Base-by-base conservation (phyloP, 2,888 invertebrate genomes). In the Zaprionus lineosus region DNA sequence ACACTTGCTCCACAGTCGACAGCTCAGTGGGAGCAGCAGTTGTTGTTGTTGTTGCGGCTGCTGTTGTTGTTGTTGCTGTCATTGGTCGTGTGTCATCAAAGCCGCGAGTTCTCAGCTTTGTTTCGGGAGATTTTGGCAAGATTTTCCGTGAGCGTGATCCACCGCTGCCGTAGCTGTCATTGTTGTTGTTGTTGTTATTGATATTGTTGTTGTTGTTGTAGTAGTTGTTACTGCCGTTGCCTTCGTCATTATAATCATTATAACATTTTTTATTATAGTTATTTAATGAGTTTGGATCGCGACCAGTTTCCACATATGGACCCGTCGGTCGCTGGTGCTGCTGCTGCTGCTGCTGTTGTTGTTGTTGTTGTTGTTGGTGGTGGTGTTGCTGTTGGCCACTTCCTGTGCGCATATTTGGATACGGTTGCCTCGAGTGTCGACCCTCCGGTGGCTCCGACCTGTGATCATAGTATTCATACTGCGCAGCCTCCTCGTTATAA, bases 361-460 rank as follows among this genome's bases (percentile, higher is more conserved):
- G n/a, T n/a, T n/a, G n/a, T n/a, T 41, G 69, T 26, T 57, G 65
- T 1, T 43, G 51, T 9, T 52, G 53, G 9, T 36, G 62, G 11
- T 46, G 63, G 1, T 44, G 58, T 7, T 36, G 67, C 21, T 66
- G 67, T 33, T 70, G 69, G 41, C 62, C 81, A 79, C 72, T 82
- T 82, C 85, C 81, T 79, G 85, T 85, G 68, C 71, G 74, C 85
- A 78, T 75, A 75, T 83, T 81, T 82, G 79, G 63, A 55, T 41
- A 64, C 43, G 53, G 60, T 33, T 72, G 72, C 33, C 15, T 47
- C 34, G 33, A 37, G 51, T 58, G 37, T 4, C 29, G 53, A 8
- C 57, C 50, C 36, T 65, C 84, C 6, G 37, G 39, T 26, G 55
- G 44, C 15, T 53, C 37, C 14, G 46, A 39, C 5, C 14, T n/a